phyloP scores from a whole-genome alignment of 2,797 vertebrate species.

The Yasuhikotakia modesta region DNA sequence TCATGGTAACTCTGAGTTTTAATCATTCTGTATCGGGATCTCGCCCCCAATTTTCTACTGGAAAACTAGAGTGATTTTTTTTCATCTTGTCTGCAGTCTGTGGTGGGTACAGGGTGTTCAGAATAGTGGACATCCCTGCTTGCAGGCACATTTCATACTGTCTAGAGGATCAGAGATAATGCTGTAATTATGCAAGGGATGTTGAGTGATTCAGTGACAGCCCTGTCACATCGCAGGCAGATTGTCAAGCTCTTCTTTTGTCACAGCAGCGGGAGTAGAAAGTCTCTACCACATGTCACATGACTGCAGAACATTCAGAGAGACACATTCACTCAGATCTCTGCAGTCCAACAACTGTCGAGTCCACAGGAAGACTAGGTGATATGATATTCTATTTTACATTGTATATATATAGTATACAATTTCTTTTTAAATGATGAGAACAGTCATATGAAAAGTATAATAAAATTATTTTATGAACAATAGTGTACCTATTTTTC shows the following conservation, averaged over 20 bases:
- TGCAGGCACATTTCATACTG: constrained; percentile 17
- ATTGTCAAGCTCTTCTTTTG: constrained; percentile 40
- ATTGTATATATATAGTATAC: too few relatives aligned
- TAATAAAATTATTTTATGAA: too few relatives aligned
- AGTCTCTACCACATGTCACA: neutral
- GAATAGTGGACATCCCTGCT: constrained; percentile 24
- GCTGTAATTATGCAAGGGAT: constrained; percentile 47
- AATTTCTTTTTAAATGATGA: too few relatives aligned
- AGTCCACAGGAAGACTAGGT: neutral
- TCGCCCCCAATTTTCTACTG: constrained; percentile 52
- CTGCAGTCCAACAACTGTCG: constrained; percentile 13
- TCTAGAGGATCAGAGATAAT: constrained; percentile 46
- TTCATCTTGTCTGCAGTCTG: constrained; percentile 11
- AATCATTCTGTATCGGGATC: constrained; percentile 57
- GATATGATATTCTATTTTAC: constrained; percentile 1
- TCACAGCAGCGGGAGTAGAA: constrained; percentile 37
- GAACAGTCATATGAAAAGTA: too few relatives aligned
- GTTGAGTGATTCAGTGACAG: constrained; percentile 48
- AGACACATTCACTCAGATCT: constrained; percentile 42
- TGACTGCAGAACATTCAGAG: constrained; percentile 45
- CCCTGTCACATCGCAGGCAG: constrained; percentile 5
- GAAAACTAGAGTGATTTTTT: constrained; percentile 19
- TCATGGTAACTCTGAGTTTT: constrained; percentile 64
- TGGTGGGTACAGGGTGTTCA: constrained; percentile 46
- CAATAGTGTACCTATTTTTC: too few relatives aligned